A percentile compares a stretch with the other conserved stretches of the same genome.
phyloP scores from a whole-genome alignment of 2,888 invertebrate genomes.

The Meandrusa payeni region DNA sequence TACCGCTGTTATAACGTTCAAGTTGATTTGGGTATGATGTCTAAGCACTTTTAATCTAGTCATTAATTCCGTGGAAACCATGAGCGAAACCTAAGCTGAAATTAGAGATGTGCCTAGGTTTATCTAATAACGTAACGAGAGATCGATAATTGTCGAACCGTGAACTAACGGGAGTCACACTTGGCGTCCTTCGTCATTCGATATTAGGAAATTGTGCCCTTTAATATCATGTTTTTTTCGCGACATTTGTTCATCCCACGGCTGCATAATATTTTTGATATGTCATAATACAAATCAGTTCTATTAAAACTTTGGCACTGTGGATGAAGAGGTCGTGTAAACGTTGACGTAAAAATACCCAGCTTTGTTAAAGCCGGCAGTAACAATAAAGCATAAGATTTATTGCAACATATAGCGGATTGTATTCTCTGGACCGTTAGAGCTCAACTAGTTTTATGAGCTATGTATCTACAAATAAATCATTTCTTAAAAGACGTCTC shows the following conservation, averaged over 20 bases:
- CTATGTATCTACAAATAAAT: slow-evolving; percentile 48
- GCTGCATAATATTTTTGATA: slow-evolving; percentile 10
- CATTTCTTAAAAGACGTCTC: slow-evolving; percentile 35
- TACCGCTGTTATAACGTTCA: too few relatives aligned
- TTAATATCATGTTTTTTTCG: slow-evolving; percentile 21
- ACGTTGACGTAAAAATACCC: slow-evolving; percentile 48
- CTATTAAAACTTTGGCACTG: too few relatives aligned
- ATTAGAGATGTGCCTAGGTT: slow-evolving; percentile 20
- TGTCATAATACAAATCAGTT: slow-evolving; percentile 11
- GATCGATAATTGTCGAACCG: slow-evolving; percentile 62
- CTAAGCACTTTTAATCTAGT: too few relatives aligned
- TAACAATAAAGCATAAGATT: slow-evolving; percentile 58
- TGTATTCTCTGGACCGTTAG: slow-evolving; percentile 46
- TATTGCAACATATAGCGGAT: slow-evolving; percentile 50
- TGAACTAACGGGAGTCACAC: slow-evolving; percentile 69
- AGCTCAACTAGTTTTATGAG: slow-evolving; percentile 58
- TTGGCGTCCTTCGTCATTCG: slow-evolving; percentile 61
- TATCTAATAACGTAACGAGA: slow-evolving; percentile 48
- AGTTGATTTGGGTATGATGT: too few relatives aligned
- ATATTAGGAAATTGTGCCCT: slow-evolving; percentile 49
- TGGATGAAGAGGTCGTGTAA: slow-evolving; percentile 24
- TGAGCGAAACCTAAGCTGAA: slow-evolving; percentile 1
- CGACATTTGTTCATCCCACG: slow-evolving; percentile 14
- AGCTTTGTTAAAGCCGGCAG: slow-evolving; percentile 43
- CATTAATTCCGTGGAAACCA: too few relatives aligned